Percentiles rank a stretch among this genome's conserved stretches.
Conservation (phyloP, 2,888 invertebrate species). For the Parnassius smintheus region DNA sequence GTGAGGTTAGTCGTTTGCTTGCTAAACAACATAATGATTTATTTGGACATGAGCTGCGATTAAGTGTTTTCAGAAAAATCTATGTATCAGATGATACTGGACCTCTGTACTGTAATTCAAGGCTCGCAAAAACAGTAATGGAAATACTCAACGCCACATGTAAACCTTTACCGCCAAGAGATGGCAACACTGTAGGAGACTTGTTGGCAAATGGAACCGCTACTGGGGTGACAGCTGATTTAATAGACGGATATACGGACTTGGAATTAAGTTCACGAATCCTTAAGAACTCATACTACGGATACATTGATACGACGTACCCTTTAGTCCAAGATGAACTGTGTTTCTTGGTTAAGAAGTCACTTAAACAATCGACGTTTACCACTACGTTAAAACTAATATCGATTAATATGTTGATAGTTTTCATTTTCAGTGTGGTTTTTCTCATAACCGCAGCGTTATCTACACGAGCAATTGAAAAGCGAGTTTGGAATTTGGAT, state of each 20-base stretch:
- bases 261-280: slow-evolving; percentile 78
- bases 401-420: slow-evolving; percentile 49
- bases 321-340: slow-evolving; percentile 77
- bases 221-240: slow-evolving; percentile 69
- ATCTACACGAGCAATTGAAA: slow-evolving; percentile 53
- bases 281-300: slow-evolving; percentile 70
- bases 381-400: slow-evolving; percentile 62
- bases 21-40: slow-evolving; percentile 56
- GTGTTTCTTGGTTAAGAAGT: slow-evolving; percentile 78
- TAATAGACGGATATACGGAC: slow-evolving; percentile 76
- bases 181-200: slow-evolving; percentile 67
- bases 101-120: slow-evolving; percentile 55
- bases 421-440: slow-evolving; percentile 52
- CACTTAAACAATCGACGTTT: slow-evolving; percentile 71
- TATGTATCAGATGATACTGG: slow-evolving; percentile 53
- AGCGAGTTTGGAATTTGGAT: slow-evolving; percentile 42
- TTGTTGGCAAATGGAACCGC: slow-evolving; percentile 66
- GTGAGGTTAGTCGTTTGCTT: slow-evolving; percentile 53
- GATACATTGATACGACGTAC: slow-evolving; percentile 75
- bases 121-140: slow-evolving; percentile 55
- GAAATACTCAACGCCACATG: slow-evolving; percentile 64
- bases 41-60: slow-evolving; percentile 52
- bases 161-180: slow-evolving; percentile 58
- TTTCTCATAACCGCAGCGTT: slow-evolving; percentile 49
- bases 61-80: slow-evolving; percentile 64